Evolutionary conservation across 2,888 invertebrate genomes (phyloP).

Genomic region (Therioaphis trifolii): DNA sequence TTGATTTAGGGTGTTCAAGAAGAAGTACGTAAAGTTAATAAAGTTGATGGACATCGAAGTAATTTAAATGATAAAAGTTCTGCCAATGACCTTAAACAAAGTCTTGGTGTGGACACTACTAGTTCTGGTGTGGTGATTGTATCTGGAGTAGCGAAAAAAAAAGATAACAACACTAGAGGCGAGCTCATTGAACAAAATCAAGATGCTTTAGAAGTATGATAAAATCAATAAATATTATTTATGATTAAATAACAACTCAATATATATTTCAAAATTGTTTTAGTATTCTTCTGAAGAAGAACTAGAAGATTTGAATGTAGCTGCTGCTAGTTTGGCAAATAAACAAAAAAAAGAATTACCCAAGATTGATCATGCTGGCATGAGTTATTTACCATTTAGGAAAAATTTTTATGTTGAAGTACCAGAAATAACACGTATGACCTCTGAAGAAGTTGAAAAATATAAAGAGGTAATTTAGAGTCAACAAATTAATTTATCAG

Average conservation of each 20-base stretch:
- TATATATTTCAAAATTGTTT: background rate
- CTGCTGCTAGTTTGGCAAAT: slow-evolving; percentile 87
- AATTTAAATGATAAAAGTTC: slow-evolving; percentile 69
- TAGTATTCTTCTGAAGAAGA: slow-evolving; percentile 97
- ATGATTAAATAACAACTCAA: background rate
- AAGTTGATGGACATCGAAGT: slow-evolving; percentile 74
- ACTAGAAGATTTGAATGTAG: slow-evolving; percentile 91
- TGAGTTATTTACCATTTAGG: slow-evolving; percentile 88
- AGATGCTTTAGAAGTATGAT: slow-evolving; percentile 83
- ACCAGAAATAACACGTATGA: slow-evolving; percentile 94
- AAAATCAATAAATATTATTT: background rate
- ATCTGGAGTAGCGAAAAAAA: slow-evolving; percentile 85
- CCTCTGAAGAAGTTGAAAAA: slow-evolving; percentile 84
- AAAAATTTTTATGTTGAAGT: slow-evolving; percentile 98
- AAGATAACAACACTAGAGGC: slow-evolving; percentile 83
- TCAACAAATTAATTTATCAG: background rate
- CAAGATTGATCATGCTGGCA: slow-evolving; percentile 88
- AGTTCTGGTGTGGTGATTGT: slow-evolving; percentile 79
- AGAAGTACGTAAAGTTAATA: slow-evolving; percentile 85
- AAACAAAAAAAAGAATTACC: slow-evolving; percentile 93
- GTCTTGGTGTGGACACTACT: slow-evolving; percentile 70
- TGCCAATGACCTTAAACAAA: slow-evolving; percentile 64
- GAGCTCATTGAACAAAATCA: slow-evolving; percentile 99
- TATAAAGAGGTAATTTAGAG: slow-evolving; percentile 74
- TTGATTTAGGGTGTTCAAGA: slow-evolving; percentile 73